A percentile compares a stretch with the other conserved stretches of the same genome.
Evolutionary conservation across 92 coral and sea anemone genomes (phyloP).

Genomic region (Siderastrea siderea): DNA sequence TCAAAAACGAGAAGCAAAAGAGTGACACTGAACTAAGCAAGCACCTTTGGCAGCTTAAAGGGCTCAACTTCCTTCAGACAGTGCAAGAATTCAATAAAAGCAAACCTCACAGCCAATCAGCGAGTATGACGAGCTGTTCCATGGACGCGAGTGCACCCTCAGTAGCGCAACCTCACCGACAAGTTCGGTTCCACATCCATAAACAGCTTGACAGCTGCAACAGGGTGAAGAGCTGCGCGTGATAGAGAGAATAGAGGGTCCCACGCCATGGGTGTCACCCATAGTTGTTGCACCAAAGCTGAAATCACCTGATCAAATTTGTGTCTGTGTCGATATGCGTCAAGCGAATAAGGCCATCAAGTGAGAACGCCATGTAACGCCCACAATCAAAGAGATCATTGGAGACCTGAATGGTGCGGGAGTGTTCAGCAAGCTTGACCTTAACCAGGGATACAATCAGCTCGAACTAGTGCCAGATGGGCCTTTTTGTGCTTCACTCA

Average conservation of each 20-base stretch:
- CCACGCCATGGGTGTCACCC: conserved; percentile 68
- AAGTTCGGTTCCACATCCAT: conserved; percentile 60
- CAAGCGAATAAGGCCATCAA: conserved; percentile 56
- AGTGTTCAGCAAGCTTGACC: conserved; percentile 46
- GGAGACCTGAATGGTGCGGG: conserved; percentile 47
- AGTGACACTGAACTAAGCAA: too few relatives aligned
- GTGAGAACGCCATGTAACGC: conserved; percentile 65
- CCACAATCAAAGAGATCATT: conserved; percentile 64
- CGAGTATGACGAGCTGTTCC: neutral
- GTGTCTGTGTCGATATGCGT: conserved; percentile 78
- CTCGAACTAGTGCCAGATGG: conserved; percentile 61
- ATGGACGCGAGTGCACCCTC: conserved; percentile 55
- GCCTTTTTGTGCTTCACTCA: neutral
- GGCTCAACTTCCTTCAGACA: too few relatives aligned
- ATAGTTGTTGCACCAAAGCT: conserved; percentile 64
- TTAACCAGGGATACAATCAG: conserved; percentile 68
- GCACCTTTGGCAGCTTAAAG: too few relatives aligned
- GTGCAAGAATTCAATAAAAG: too few relatives aligned
- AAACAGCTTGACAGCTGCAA: conserved; percentile 59
- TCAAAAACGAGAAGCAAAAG: too few relatives aligned
- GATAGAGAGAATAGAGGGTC: conserved; percentile 48
- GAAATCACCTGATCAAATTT: conserved; percentile 50
- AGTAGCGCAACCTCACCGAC: conserved; percentile 67
- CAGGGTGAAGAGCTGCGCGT: conserved; percentile 21
- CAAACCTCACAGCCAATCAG: too few relatives aligned